These are phyloP conservation scores for Centropus unirufus DNA, from an alignment of 2,113 vertebrate genomes.

Conservation along the genomic window DNA sequence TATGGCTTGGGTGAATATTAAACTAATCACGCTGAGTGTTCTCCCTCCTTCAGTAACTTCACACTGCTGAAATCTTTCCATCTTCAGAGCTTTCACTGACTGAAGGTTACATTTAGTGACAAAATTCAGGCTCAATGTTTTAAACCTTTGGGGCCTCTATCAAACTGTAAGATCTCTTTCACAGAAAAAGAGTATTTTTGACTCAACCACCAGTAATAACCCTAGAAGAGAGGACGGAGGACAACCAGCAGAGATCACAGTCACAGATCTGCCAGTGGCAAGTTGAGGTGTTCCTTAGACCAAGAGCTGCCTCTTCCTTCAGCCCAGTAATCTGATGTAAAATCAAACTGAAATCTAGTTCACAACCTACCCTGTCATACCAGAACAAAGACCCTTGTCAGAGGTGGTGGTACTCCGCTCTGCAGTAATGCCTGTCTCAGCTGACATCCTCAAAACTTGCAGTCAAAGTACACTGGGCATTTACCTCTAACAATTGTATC, in stretches of 20 bases:
- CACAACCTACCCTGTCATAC: background rate
- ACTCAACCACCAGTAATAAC: background rate
- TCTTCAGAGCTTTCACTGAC: background rate
- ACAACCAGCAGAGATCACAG: fast-evolving
- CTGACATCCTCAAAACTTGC: background rate
- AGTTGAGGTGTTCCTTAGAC: background rate
- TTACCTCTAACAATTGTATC: background rate
- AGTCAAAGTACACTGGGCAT: background rate
- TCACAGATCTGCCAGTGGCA: background rate
- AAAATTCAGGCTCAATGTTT: background rate
- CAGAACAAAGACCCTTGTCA: background rate
- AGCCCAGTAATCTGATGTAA: background rate
- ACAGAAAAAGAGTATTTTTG: background rate
- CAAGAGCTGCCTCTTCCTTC: background rate
- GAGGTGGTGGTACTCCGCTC: background rate
- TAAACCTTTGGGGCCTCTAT: background rate
- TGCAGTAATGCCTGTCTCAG: background rate
- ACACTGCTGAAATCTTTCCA: background rate
- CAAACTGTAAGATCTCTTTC: background rate
- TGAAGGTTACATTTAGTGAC: background rate
- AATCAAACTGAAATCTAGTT: background rate
- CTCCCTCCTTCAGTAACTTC: background rate
- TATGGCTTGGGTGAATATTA: background rate
- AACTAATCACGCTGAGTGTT: background rate
- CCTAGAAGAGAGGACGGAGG: background rate